These are phyloP conservation scores for Corythaeola cristata DNA, from an alignment of 2,113 vertebrate species.

Conservation along the genomic window DNA sequence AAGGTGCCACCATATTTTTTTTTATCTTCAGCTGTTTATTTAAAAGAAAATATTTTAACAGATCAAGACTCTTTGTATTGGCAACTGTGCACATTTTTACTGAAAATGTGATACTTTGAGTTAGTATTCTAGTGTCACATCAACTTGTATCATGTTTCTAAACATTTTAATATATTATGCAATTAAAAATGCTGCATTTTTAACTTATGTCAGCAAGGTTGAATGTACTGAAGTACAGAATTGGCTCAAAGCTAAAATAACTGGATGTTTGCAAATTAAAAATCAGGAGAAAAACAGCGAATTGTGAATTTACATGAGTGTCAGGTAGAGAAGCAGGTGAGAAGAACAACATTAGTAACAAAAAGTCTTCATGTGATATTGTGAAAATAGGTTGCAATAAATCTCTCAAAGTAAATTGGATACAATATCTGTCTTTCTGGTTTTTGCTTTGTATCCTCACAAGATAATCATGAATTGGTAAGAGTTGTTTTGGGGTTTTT, in stretches of 20 bases:
- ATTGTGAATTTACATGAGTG: neutral
- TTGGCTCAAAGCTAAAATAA: slow-evolving; percentile 44
- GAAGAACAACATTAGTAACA: slow-evolving; percentile 3
- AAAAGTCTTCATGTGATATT: slow-evolving; percentile 36
- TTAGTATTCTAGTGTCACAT: slow-evolving; percentile 26
- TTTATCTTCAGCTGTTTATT: slow-evolving; percentile 51
- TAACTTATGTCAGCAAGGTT: slow-evolving; percentile 31
- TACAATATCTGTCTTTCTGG: neutral
- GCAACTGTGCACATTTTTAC: slow-evolving; percentile 61
- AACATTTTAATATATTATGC: slow-evolving; percentile 56
- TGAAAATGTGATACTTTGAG: slow-evolving; percentile 46
- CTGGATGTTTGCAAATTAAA: neutral
- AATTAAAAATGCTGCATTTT: slow-evolving; percentile 53
- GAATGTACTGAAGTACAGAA: slow-evolving; percentile 24
- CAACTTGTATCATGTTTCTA: slow-evolving; percentile 65
- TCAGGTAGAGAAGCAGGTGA: slow-evolving; percentile 41
- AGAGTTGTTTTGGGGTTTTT: neutral
- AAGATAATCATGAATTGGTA: neutral
- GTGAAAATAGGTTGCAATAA: slow-evolving; percentile 72
- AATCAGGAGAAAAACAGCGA: neutral
- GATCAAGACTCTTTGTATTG: slow-evolving; percentile 48
- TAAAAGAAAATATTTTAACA: slow-evolving; percentile 60
- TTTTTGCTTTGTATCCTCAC: neutral
- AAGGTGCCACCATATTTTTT: slow-evolving; percentile 67
- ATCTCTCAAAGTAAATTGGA: slow-evolving; percentile 38